Percentiles rank a stretch among this genome's conserved stretches.
These are phyloP conservation scores for Corythucha ciliata DNA, from an alignment of 2,888 invertebrate genomes.

Conservation along the genomic window DNA sequence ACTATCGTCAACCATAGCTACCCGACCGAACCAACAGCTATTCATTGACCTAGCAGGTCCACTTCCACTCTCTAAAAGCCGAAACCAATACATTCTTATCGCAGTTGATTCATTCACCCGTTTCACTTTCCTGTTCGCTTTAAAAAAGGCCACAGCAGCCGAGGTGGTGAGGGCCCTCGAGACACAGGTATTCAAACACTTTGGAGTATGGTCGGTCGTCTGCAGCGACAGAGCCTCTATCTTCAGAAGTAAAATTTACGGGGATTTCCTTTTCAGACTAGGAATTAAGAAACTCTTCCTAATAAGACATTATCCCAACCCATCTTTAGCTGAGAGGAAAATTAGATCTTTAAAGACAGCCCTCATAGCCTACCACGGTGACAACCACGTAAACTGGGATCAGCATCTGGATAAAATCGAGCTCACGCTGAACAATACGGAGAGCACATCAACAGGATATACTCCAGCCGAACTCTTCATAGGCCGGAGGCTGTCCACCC, in stretches of 20 bases:
- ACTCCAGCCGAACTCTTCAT: slow-evolving; percentile 17
- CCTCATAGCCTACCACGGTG: slow-evolving; percentile 1
- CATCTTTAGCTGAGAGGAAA: slow-evolving; percentile 12
- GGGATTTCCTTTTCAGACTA: not conserved
- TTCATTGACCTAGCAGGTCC: slow-evolving; percentile 12
- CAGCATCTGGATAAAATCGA: not conserved
- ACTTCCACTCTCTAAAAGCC: not conserved
- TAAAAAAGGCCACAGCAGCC: not conserved
- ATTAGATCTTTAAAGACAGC: slow-evolving; percentile 17
- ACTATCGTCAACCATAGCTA: slow-evolving; percentile 1
- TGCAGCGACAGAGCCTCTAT: slow-evolving; percentile 7
- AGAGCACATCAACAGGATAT: slow-evolving; percentile 11
- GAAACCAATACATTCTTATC: slow-evolving; percentile 7
- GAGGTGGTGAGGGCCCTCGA: slow-evolving; percentile 6
- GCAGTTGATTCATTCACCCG: slow-evolving; percentile 15
- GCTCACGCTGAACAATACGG: slow-evolving; percentile 10
- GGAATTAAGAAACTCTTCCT: slow-evolving; percentile 5
- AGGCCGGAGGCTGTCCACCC: slow-evolving; percentile 9
- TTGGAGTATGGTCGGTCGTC: slow-evolving; percentile 3
- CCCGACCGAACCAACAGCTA: slow-evolving; percentile 9
- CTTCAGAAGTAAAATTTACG: slow-evolving; percentile 3
- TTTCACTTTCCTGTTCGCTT: slow-evolving; percentile 5
- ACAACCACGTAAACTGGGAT: slow-evolving; percentile 14
- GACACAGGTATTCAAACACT: slow-evolving; percentile 9
- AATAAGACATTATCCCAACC: slow-evolving; percentile 8